A percentile compares a stretch with the other conserved stretches of the same genome.
Evolutionary conservation across 1,140 invertebrate genomes (phyloP).

Genomic region (Drosophila kikkawai): DNA sequence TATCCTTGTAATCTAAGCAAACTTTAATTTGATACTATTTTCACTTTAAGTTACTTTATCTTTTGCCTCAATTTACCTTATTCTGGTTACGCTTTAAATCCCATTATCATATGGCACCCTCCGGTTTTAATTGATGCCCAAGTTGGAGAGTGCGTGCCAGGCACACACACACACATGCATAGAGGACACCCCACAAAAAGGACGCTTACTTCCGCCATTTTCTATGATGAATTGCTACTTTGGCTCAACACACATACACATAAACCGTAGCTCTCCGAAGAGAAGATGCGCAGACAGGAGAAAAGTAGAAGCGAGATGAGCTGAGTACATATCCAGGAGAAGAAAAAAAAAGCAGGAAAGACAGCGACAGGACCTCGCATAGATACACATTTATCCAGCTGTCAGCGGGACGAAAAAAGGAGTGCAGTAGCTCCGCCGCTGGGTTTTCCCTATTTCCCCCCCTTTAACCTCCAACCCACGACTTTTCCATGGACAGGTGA

Average conservation of each 20-base stretch:
- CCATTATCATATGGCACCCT: slow-evolving; percentile 35
- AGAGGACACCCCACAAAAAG: slow-evolving; percentile 57
- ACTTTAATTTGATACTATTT: neutral
- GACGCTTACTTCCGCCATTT: slow-evolving; percentile 83
- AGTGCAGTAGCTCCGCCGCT: slow-evolving; percentile 40
- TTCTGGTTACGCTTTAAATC: slow-evolving; percentile 5
- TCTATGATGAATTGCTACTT: slow-evolving; percentile 85
- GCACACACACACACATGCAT: slow-evolving; percentile 35
- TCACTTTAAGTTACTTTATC: neutral
- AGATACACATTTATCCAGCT: slow-evolving; percentile 79
- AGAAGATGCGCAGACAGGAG: slow-evolving; percentile 74
- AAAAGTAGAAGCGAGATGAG: slow-evolving; percentile 40
- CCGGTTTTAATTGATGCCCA: slow-evolving; percentile 57
- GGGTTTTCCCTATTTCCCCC: slow-evolving; percentile 13
- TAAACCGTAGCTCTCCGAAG: slow-evolving; percentile 19
- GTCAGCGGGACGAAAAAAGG: slow-evolving; percentile 61
- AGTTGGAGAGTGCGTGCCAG: slow-evolving; percentile 27
- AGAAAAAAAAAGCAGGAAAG: slow-evolving; percentile 11
- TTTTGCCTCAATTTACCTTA: neutral
- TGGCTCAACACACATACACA: slow-evolving; percentile 56
- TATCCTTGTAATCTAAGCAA: neutral
- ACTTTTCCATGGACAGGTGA: slow-evolving; percentile 62
- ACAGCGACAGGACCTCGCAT: slow-evolving; percentile 35
- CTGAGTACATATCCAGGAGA: slow-evolving; percentile 32
- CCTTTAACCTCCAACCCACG: neutral